Conservation (phyloP, 2,113 vertebrate species). For the Azemiops feae region DNA sequence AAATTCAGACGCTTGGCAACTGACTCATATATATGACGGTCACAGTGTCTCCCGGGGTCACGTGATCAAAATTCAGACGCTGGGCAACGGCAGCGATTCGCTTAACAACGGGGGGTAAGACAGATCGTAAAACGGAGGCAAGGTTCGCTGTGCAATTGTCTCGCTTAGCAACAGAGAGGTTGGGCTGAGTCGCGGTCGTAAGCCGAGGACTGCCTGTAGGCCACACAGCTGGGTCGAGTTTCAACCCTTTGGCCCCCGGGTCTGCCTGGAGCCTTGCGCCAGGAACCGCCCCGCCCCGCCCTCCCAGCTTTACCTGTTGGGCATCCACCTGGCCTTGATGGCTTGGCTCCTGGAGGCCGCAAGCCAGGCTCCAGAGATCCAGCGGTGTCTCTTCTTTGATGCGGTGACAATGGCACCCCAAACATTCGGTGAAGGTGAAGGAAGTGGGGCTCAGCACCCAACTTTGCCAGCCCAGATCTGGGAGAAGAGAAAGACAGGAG, state of each 20-base stretch:
- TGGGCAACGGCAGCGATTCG: no score
- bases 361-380: neutral
- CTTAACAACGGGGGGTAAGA: rapidly evolving
- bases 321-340: neutral
- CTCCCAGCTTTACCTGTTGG: neutral
- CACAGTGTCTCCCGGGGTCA: no score
- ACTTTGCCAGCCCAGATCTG: conserved; percentile 8
- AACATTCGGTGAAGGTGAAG: neutral
- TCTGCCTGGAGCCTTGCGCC: neutral
- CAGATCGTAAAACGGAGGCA: neutral
- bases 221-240: neutral
- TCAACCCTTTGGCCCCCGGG: neutral
- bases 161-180: neutral
- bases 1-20: neutral
- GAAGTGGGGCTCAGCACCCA: neutral
- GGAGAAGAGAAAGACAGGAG: no score
- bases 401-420: neutral
- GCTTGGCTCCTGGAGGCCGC: neutral
- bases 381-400: no score
- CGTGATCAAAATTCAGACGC: no score
- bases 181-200: neutral
- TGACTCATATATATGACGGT: neutral
- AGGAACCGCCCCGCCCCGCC: no score
- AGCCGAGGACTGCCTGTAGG: neutral
- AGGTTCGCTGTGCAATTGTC: neutral